Base-by-base conservation (phyloP, 1,140 invertebrate species). In the Caerostris darwini region DNA sequence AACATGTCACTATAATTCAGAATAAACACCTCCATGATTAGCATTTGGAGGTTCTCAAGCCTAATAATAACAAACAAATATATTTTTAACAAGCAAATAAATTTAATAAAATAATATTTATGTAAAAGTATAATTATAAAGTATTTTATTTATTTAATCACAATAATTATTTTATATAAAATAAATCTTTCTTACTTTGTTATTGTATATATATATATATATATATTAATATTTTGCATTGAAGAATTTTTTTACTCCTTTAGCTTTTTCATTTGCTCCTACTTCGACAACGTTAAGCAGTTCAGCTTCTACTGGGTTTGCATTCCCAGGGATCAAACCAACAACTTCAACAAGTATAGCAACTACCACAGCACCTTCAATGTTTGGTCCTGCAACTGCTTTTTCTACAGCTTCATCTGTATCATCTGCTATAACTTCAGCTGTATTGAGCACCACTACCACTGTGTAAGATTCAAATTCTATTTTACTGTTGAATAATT, bases 241-340 rank as follows among this genome's bases (percentile, higher is more conserved):
- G 7, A 64, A n/a, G 5, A 82, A 71, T 3, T 19, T 17, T 19
- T 77, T 58, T 92, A 19, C 19, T 93, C 59, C 34, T 90, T 14
- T n/a, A 93, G 85, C 81, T 7, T 92, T 92, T 58, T 94, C 95
- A 50, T 95, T 95, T 61, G 34, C 83, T 56, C 50, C 95, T 69
- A 57, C 92, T 10, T 69, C 91, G 12, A 58, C 95, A 10, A 53
- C 95, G 61, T 50, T 95, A 54, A 90, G 77, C 14, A 91, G 88
- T 50, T 69, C 94, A 83, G 57, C 94, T 34, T 8, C 95, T 50
- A 86, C 85, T 12, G 69, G 86, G n/a, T 77, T 91, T 61, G 14
- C 90, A 58, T 71, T 87, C 57, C 61, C 77, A 83, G 67, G n/a
- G 10, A 77, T 85, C 71, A 58, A 54, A 53, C 61, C 86, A 12